These are phyloP conservation scores for Trissolcus basalis DNA, from an alignment of 1,140 invertebrate species.

Conservation along the genomic window DNA sequence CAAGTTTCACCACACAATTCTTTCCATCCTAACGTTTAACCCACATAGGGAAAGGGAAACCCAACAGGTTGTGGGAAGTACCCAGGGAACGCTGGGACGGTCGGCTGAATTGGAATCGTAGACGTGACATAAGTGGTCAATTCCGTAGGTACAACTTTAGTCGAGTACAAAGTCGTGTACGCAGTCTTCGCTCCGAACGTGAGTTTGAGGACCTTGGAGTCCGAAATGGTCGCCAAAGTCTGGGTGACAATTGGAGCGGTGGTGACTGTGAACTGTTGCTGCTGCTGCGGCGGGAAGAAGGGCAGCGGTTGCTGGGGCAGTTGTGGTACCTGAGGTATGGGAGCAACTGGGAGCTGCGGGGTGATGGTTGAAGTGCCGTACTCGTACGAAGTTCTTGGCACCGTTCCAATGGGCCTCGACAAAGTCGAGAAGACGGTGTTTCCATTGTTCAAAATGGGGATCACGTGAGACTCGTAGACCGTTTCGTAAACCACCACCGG, in stretches of 20 bases:
- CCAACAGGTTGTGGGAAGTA: slow-evolving; percentile 84
- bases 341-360: slow-evolving; percentile 73
- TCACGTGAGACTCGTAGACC: slow-evolving; percentile 86
- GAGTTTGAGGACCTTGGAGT: slow-evolving; percentile 88
- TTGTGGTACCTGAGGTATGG: slow-evolving; percentile 67
- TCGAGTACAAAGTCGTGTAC: slow-evolving; percentile 89
- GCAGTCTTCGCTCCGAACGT: slow-evolving; percentile 93
- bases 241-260: slow-evolving; percentile 88
- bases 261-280: slow-evolving; percentile 83
- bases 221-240: slow-evolving; percentile 86
- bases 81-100: slow-evolving; percentile 81
- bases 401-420: slow-evolving; percentile 83
- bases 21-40: slow-evolving; percentile 60
- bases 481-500: slow-evolving; percentile 86
- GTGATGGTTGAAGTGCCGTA: slow-evolving; percentile 83
- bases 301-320: slow-evolving; percentile 64
- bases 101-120: slow-evolving; percentile 84
- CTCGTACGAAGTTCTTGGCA: slow-evolving; percentile 84
- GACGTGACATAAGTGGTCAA: slow-evolving; percentile 88
- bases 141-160: slow-evolving; percentile 88
- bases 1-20: too few relatives aligned
- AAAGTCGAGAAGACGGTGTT: slow-evolving; percentile 86
- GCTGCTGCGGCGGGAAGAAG: slow-evolving; percentile 78
- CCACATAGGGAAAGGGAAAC: slow-evolving; percentile 85
- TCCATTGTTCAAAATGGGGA: slow-evolving; percentile 84